Conservation (phyloP, 2,113 vertebrate species). For the Pontoporia blainvillei region DNA sequence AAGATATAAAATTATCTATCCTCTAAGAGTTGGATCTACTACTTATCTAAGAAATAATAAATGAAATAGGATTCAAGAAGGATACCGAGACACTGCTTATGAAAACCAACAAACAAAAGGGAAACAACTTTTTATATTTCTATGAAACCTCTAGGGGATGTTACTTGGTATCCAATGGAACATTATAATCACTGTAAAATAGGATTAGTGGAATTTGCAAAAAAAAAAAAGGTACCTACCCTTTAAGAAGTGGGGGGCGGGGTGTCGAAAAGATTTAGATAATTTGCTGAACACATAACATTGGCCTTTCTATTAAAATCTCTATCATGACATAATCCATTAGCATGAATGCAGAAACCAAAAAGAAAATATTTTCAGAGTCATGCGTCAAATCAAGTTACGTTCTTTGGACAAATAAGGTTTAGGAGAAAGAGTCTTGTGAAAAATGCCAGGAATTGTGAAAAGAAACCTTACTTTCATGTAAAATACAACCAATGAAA, state of each 20-base stretch:
- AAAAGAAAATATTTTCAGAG: constrained; percentile 18
- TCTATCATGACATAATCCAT: constrained; percentile 1
- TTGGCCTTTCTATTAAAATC: constrained; percentile 28
- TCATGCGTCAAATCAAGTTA: constrained; percentile 25
- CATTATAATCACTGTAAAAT: neutral
- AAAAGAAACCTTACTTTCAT: constrained; percentile 20
- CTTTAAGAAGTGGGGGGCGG: neutral
- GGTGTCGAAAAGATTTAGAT: neutral
- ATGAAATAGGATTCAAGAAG: neutral
- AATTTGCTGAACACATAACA: neutral
- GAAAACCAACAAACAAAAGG: neutral
- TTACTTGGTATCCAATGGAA: neutral
- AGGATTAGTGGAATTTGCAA: neutral
- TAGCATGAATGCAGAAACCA: constrained; percentile 14
- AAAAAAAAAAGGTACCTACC: neutral
- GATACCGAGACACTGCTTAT: neutral
- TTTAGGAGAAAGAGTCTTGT: neutral
- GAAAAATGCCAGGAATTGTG: neutral
- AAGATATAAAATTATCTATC: constrained; percentile 4
- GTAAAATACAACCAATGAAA: constrained; percentile 29
- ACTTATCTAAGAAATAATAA: constrained; percentile 10
- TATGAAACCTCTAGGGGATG: neutral
- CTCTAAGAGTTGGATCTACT: neutral
- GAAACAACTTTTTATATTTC: neutral
- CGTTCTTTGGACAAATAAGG: neutral